Evolutionary conservation across 2,888 invertebrate genomes (phyloP).

Genomic region (Maniola hyperantus): DNA sequence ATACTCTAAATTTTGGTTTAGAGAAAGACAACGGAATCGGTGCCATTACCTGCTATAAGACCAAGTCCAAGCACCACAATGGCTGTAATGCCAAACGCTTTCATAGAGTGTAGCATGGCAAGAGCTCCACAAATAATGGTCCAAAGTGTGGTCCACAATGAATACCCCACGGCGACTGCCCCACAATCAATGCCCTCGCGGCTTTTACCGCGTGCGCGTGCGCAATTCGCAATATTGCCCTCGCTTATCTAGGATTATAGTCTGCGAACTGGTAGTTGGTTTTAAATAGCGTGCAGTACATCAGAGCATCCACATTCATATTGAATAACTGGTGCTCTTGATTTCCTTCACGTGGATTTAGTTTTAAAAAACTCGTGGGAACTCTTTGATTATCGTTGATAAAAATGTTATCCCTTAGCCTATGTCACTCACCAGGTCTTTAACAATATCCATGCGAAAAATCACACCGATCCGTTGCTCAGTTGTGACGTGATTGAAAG

Average conservation of each 20-base stretch:
- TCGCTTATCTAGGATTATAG: slow-evolving; percentile 12
- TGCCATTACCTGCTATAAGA: slow-evolving; percentile 8
- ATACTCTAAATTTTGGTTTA: too few relatives aligned
- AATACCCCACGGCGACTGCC: background rate
- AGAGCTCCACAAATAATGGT: background rate
- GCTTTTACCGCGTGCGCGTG: slow-evolving; percentile 7
- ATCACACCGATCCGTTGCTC: too few relatives aligned
- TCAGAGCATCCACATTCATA: background rate
- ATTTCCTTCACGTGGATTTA: background rate
- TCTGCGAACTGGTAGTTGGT: background rate
- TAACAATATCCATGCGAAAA: too few relatives aligned
- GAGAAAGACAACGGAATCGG: too few relatives aligned
- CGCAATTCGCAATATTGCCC: background rate
- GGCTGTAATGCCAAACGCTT: slow-evolving; percentile 6
- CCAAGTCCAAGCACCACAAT: slow-evolving; percentile 8
- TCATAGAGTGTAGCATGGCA: background rate
- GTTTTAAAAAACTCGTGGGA: too few relatives aligned
- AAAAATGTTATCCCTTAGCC: too few relatives aligned
- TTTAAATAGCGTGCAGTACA: background rate
- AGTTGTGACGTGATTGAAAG: too few relatives aligned
- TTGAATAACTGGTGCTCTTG: background rate
- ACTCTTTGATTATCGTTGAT: too few relatives aligned
- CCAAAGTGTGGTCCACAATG: too few relatives aligned
- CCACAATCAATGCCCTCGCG: background rate
- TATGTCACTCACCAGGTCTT: too few relatives aligned